Evolutionary conservation across 2,888 invertebrate species (phyloP), one percentile per base, ranked within the genome.

Genomic region (Leptinotarsa juncta): DNA sequence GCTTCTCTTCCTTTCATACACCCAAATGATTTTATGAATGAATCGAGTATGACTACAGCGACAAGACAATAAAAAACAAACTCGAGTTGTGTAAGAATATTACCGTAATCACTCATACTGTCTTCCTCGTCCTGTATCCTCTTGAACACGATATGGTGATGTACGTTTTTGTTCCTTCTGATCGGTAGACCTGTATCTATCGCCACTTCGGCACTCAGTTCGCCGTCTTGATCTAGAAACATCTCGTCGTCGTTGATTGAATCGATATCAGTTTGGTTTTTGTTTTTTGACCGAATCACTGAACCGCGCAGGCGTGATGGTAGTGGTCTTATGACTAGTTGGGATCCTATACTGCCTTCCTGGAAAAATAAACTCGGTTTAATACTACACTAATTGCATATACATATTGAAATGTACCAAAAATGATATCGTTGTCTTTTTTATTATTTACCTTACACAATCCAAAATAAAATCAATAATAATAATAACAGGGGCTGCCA

Each of bases 301-400:
- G 87, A 84, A 49, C 74, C 80, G 3, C 82, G 90, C 83, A 96
- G 90, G 77, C 94, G 91, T 82, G 92, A 90, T 66, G 97, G 96
- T 79, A 97, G 90, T 77, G 97, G 96, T 83, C 95, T 92, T 86
- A 97, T 95, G 82, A 97, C 95, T 85, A 96, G 89, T 84, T 96
- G 94, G 87, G 95, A 92, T 78, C 97, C 97, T 81, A 97, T 96
- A 82, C 96, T 96, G 81, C 97, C 97, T 89, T 97, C 96, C 97
- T 97, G 90, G 77, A 82, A 82, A 53, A 72, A 60, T 20, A 62
- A 16, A n/a, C 32, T n/a, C 12, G n/a, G n/a, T 16, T 51, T 16
- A n/a, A 15, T 51, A 51, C 42, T 42, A 42, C 10, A 42, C 10
- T 42, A 42, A 10, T 32, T 42, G 42, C 42, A 42, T 42, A 42